phyloP scores from a whole-genome alignment of 1,140 invertebrate species.

The Halyomorpha halys region DNA sequence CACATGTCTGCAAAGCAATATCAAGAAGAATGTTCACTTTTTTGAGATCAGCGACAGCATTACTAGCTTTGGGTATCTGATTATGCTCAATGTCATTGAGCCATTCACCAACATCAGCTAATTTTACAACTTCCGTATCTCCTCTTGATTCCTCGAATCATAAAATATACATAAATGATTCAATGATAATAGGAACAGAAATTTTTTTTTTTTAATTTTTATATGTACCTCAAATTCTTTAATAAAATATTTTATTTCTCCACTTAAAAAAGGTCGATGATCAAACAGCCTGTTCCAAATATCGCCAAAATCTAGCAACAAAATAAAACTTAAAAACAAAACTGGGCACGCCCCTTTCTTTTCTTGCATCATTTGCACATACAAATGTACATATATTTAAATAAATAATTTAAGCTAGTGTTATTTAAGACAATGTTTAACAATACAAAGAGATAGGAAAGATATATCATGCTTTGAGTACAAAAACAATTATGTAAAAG shows the following conservation, averaged over 20 bases:
- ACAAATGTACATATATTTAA: too few relatives aligned
- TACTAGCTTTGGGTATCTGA: constrained; percentile 51
- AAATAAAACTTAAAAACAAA: background rate
- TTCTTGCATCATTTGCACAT: too few relatives aligned
- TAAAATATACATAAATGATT: constrained; percentile 3
- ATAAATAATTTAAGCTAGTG: too few relatives aligned
- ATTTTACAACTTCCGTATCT: constrained; percentile 64
- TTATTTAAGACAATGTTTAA: too few relatives aligned
- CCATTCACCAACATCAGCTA: constrained; percentile 65
- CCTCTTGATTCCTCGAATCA: constrained; percentile 54
- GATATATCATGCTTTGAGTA: too few relatives aligned
- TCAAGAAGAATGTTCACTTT: constrained; percentile 53
- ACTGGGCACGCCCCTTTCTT: background rate
- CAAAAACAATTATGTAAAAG: too few relatives aligned
- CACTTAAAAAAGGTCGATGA: constrained; percentile 68
- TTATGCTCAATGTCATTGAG: constrained; percentile 64
- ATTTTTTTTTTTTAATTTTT: background rate
- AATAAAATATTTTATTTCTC: constrained; percentile 70
- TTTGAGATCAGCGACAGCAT: constrained; percentile 49
- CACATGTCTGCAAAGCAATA: constrained; percentile 51
- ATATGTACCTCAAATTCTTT: constrained; percentile 67
- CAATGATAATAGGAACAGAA: background rate
- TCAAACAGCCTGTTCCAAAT: constrained; percentile 75
- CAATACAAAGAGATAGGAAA: too few relatives aligned
- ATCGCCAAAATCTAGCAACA: constrained; percentile 58